Evolutionary conservation across 1,140 invertebrate genomes (phyloP), one percentile per base, ranked within the genome.

Genomic region (Pseudoatta argentina): DNA sequence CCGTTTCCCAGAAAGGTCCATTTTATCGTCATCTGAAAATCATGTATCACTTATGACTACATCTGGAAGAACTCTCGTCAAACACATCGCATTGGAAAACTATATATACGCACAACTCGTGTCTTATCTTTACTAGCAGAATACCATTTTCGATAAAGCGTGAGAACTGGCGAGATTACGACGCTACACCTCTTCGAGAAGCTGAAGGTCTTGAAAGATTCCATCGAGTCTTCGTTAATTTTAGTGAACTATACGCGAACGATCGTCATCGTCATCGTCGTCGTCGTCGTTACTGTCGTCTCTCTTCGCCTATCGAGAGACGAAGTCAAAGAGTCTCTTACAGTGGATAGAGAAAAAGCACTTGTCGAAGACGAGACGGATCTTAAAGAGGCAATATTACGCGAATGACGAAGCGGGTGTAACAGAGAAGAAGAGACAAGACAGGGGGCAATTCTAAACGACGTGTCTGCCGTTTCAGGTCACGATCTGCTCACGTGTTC

Each of bases 401-500:
- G 6, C 30, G 76, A 75, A 51, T 27, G 53, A 82, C 57, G 51
- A 53, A 69, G 59, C 24, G 39, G 66, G 57, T 57, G 34, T 39
- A n/a, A 67, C 7, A 39, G n/a, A 34, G 53, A 61, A n/a, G 8
- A n/a, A 21, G 18, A 57, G 10, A 39, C 16, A 61, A 48, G 48
- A 24, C 30, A 53, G n/a, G 57, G 48, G 67, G 27, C 79, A 61
- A 83, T 82, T 71, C 51, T 86, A 77, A 86, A 86, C 82, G 85
- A 57, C 67, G 67, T 72, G 59, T 88, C 66, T 69, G 66, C 59
- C 75, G 55, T 59, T 79, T 66, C 69, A 61, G 76, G 88, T 90
- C 89, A 90, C 81, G 82, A 91, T 82, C 76, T 69, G 81, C 81
- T 88, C 86, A 90, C 89, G 64, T 90, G 88, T 77, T 76, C 59